Evolutionary conservation across 2,113 vertebrate genomes (phyloP).

Genomic region (Perognathus longimembris): DNA sequence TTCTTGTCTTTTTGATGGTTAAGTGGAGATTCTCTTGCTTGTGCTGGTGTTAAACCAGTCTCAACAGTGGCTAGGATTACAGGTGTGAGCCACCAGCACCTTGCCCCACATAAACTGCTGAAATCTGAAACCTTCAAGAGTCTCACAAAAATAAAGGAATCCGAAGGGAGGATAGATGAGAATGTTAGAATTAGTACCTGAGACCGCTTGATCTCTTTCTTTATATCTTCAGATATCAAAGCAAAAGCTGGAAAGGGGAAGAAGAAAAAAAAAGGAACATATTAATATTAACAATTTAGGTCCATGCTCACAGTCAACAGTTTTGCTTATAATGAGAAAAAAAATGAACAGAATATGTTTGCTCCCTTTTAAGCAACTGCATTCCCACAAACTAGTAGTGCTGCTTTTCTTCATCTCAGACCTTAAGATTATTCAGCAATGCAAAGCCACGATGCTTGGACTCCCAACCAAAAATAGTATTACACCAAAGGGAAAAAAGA

Average conservation of each 20-base stretch:
- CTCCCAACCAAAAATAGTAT: slow-evolving; percentile 71
- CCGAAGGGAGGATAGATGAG: background rate
- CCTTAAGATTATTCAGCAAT: slow-evolving; percentile 63
- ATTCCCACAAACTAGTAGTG: slow-evolving; percentile 51
- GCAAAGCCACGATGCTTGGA: slow-evolving; percentile 59
- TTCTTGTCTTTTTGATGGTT: too few relatives aligned
- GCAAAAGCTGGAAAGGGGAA: slow-evolving; percentile 78
- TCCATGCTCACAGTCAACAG: slow-evolving; percentile 65
- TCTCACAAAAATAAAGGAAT: background rate
- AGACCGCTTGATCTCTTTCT: slow-evolving; percentile 76
- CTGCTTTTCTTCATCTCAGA: slow-evolving; percentile 11
- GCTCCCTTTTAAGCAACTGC: slow-evolving; percentile 42
- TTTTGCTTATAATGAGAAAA: slow-evolving; percentile 44
- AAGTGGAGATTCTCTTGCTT: too few relatives aligned
- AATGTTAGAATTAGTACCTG: slow-evolving; percentile 84
- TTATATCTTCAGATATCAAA: slow-evolving; percentile 79
- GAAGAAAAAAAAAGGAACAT: slow-evolving; percentile 70
- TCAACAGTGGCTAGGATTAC: too few relatives aligned
- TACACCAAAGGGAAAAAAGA: background rate
- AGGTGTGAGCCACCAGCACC: too few relatives aligned
- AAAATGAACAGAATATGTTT: slow-evolving; percentile 17
- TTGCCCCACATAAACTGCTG: background rate
- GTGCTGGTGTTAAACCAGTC: too few relatives aligned
- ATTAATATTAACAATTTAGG: slow-evolving; percentile 65
- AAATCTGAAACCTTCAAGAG: slow-evolving; percentile 21